phyloP scores from a whole-genome alignment of 2,113 vertebrate species.

The Mixornis gularis region DNA sequence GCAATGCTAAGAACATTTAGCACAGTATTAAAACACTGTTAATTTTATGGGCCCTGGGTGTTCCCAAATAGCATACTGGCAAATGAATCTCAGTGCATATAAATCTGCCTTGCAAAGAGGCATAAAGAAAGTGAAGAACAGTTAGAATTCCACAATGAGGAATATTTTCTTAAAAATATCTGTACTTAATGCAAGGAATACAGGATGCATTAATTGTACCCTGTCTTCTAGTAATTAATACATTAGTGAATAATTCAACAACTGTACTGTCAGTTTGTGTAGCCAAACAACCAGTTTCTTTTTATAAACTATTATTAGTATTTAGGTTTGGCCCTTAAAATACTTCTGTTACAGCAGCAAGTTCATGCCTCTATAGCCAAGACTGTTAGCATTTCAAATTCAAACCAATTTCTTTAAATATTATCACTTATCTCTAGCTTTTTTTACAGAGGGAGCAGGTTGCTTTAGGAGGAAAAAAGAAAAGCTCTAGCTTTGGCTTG shows the following conservation, averaged over 20 bases:
- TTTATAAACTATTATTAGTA: slow-evolving; percentile 47
- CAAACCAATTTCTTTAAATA: not conserved
- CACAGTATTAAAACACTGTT: not conserved
- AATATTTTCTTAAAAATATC: slow-evolving; percentile 50
- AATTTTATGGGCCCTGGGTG: not conserved
- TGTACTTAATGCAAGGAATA: slow-evolving; percentile 33
- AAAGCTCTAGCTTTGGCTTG: not conserved
- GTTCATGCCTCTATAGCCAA: not conserved
- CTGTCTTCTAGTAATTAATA: slow-evolving; percentile 46
- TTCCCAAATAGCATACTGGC: not conserved
- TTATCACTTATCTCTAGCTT: not conserved
- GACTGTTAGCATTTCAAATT: not conserved
- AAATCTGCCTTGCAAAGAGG: slow-evolving; percentile 22
- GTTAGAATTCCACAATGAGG: not conserved
- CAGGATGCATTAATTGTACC: slow-evolving; percentile 32
- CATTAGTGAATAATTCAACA: slow-evolving; percentile 23
- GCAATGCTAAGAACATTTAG: not conserved
- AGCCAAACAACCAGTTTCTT: slow-evolving; percentile 47
- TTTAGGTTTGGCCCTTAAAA: slow-evolving; percentile 17
- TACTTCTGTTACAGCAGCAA: not conserved
- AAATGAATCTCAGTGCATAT: not conserved
- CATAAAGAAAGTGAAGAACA: slow-evolving; percentile 35
- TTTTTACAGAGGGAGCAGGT: not conserved
- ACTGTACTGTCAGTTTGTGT: not conserved
- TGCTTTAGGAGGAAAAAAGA: not conserved